These are phyloP conservation scores for Naja naja DNA, from an alignment of 2,113 vertebrate species.

Conservation along the genomic window DNA sequence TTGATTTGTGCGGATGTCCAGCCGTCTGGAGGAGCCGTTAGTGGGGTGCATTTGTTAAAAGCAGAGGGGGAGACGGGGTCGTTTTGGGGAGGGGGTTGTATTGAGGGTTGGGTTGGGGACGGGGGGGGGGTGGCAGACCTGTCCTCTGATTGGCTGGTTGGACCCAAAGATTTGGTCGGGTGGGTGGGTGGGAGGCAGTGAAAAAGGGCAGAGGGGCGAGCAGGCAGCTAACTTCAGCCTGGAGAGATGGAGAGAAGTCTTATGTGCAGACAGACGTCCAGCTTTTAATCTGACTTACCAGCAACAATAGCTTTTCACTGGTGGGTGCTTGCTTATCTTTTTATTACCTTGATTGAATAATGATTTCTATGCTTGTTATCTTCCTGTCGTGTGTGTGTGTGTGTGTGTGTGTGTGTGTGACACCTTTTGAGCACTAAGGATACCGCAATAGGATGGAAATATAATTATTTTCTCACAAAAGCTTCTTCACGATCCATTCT, in stretches of 20 bases:
- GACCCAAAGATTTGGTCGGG: not conserved
- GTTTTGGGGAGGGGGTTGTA: not conserved
- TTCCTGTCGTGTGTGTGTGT: not conserved
- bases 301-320: not conserved
- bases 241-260: not conserved
- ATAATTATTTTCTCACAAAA: not conserved
- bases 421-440: not conserved
- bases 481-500: not conserved
- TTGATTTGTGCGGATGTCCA: not conserved
- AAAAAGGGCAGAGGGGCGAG: not conserved
- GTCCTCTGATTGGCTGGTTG: not conserved
- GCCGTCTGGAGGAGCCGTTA: not conserved
- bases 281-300: not conserved
- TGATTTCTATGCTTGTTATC: not conserved
- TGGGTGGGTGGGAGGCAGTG: not conserved
- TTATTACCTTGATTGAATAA: not conserved
- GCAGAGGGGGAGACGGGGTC: not conserved
- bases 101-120: not conserved
- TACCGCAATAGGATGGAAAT: not conserved
- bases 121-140: not conserved
- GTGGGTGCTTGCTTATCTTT: not conserved
- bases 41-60: not conserved
- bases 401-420: too few species aligned
- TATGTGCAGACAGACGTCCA: not conserved
- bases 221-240: not conserved